phyloP scores from a whole-genome alignment of 2,113 vertebrate species.

The Athene cunicularia region DNA sequence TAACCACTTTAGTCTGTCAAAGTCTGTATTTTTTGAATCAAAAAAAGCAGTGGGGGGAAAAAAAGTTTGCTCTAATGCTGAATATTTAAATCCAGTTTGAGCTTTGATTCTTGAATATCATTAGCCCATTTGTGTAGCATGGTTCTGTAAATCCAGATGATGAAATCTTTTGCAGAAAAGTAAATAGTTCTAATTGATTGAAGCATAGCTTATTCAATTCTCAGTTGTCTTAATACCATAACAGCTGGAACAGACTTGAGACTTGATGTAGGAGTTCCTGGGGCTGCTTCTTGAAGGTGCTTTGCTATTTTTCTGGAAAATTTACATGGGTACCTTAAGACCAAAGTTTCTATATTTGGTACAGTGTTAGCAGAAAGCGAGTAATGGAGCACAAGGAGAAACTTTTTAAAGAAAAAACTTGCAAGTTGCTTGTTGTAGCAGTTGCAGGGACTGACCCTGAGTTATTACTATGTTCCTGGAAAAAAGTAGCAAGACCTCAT shows the following conservation, averaged over 20 bases:
- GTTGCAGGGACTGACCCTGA: fast-evolving
- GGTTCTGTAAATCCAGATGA: not conserved
- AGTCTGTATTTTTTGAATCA: not conserved
- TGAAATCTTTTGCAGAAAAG: not conserved
- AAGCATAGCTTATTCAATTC: not conserved
- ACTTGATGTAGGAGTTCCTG: not conserved
- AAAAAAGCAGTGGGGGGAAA: not conserved
- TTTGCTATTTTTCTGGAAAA: not conserved
- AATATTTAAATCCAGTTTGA: not conserved
- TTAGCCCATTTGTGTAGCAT: not conserved
- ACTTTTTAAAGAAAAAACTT: not conserved
- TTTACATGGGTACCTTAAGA: not conserved
- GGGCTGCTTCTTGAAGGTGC: not conserved
- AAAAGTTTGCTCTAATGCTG: not conserved
- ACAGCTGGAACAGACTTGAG: not conserved
- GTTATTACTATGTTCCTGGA: not conserved
- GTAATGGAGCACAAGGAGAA: not conserved
- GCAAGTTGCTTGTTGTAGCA: not conserved
- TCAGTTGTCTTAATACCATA: not conserved
- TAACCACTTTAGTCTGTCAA: not conserved
- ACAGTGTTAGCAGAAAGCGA: not conserved
- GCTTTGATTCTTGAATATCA: not conserved
- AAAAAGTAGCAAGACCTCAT: not conserved
- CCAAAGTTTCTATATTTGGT: not conserved
- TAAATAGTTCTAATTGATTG: not conserved